phyloP scores from a whole-genome alignment of 2,888 invertebrate genomes.

The Rhagonycha fulva region DNA sequence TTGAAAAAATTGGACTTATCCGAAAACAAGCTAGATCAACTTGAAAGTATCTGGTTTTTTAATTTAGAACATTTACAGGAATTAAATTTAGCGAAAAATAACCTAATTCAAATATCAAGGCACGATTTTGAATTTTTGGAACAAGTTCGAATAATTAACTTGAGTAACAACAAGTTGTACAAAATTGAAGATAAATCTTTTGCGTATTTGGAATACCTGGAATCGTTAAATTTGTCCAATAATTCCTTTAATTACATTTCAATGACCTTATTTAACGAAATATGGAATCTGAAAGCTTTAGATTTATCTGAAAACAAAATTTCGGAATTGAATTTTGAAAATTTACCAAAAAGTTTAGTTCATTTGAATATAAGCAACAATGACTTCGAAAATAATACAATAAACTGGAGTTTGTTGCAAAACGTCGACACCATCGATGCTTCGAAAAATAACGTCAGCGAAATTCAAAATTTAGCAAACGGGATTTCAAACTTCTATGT shows the following conservation, averaged over 20 bases:
- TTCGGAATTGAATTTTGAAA: background rate
- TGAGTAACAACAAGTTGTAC: conserved; percentile 5
- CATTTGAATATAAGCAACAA: conserved; percentile 15
- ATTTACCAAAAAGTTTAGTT: background rate
- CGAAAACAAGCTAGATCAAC: background rate
- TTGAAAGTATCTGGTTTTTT: background rate
- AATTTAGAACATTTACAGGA: background rate
- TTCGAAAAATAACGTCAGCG: background rate
- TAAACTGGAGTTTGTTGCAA: background rate
- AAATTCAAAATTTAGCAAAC: background rate
- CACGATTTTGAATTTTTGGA: background rate
- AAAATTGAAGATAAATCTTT: conserved; percentile 2
- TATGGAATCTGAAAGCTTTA: background rate
- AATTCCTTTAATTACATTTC: conserved; percentile 5
- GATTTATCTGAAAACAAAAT: conserved; percentile 16
- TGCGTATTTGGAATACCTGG: background rate
- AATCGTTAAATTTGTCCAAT: background rate
- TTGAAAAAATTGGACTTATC: conserved; percentile 14
- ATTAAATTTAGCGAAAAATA: conserved; percentile 6
- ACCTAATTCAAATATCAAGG: background rate
- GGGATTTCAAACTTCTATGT: background rate
- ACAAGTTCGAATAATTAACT: conserved; percentile 1
- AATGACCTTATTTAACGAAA: background rate
- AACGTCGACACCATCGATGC: conserved; percentile 4
- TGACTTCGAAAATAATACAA: background rate